phyloP scores from a whole-genome alignment of 2,888 invertebrate genomes.

The Teleiodes luculella region DNA sequence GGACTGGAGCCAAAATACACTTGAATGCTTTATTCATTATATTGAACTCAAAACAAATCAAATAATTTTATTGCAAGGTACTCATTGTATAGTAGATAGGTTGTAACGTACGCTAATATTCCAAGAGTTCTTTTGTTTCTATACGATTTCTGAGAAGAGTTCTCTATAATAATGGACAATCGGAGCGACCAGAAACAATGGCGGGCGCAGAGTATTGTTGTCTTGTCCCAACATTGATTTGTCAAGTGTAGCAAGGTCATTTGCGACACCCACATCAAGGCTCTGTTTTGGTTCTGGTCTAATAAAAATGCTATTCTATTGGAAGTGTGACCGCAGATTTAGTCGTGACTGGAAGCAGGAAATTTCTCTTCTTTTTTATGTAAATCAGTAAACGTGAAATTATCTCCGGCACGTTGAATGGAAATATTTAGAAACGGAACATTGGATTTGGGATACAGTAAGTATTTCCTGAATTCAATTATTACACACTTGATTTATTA shows the following conservation, averaged over 20 bases:
- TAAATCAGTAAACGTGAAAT: neutral
- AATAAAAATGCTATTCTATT: slow-evolving; percentile 2
- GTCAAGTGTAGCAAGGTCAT: slow-evolving; percentile 45
- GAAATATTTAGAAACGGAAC: too few relatives aligned
- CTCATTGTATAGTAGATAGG: neutral
- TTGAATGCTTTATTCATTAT: too few relatives aligned
- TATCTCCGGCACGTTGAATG: too few relatives aligned
- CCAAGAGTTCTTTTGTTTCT: neutral
- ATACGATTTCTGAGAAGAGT: neutral
- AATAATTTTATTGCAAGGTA: too few relatives aligned
- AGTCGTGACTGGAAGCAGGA: neutral
- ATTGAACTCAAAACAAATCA: too few relatives aligned
- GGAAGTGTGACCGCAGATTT: neutral
- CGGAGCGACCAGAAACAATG: slow-evolving; percentile 48
- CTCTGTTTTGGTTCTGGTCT: slow-evolving; percentile 13
- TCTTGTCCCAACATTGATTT: slow-evolving; percentile 36
- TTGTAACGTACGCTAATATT: neutral
- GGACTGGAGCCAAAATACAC: too few relatives aligned
- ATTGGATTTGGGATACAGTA: too few relatives aligned
- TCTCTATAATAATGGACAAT: slow-evolving; percentile 1
- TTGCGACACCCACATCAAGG: slow-evolving; percentile 38
- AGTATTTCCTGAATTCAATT: too few relatives aligned
- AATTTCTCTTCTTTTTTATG: too few relatives aligned
- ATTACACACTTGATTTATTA: too few relatives aligned
- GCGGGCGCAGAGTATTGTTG: slow-evolving; percentile 50